These are phyloP conservation scores for Euphydryas editha DNA, from an alignment of 2,888 invertebrate genomes.

Conservation along the genomic window DNA sequence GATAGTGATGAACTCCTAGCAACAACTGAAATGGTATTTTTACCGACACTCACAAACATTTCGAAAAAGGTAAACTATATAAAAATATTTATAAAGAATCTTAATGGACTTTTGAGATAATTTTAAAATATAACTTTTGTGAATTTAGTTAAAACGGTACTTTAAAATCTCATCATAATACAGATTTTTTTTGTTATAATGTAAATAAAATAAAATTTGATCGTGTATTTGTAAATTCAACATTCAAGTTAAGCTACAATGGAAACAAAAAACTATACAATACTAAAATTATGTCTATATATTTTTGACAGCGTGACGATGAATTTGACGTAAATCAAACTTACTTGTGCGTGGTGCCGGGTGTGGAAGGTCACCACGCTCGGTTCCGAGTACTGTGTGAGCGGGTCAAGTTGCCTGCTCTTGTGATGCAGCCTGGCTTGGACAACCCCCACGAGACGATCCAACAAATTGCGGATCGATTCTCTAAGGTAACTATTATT, in stretches of 20 bases:
- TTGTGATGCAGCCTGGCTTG: conserved; percentile 57
- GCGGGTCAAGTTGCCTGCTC: conserved; percentile 55
- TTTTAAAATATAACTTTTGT: conserved; percentile 12
- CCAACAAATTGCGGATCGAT: conserved; percentile 52
- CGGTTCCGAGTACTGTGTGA: conserved; percentile 55
- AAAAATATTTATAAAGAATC: not conserved
- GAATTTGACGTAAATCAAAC: conserved; percentile 52
- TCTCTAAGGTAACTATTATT: conserved; percentile 49
- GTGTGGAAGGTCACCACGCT: conserved; percentile 56
- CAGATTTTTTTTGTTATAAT: too few relatives aligned
- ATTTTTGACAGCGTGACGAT: conserved; percentile 52
- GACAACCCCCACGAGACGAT: conserved; percentile 52
- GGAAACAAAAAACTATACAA: too few relatives aligned
- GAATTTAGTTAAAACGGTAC: too few relatives aligned
- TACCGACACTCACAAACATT: conserved; percentile 52
- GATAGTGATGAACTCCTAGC: conserved; percentile 61
- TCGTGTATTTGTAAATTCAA: not conserved
- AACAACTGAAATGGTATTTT: conserved; percentile 55
- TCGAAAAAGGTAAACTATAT: conserved; percentile 41
- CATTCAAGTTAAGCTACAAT: not conserved
- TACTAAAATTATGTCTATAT: too few relatives aligned
- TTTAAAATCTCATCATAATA: too few relatives aligned
- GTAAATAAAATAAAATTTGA: too few relatives aligned
- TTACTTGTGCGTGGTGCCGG: conserved; percentile 58
- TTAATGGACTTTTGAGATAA: not conserved